phyloP scores from a whole-genome alignment of 2,113 vertebrate species.

The Chaetura pelagica region DNA sequence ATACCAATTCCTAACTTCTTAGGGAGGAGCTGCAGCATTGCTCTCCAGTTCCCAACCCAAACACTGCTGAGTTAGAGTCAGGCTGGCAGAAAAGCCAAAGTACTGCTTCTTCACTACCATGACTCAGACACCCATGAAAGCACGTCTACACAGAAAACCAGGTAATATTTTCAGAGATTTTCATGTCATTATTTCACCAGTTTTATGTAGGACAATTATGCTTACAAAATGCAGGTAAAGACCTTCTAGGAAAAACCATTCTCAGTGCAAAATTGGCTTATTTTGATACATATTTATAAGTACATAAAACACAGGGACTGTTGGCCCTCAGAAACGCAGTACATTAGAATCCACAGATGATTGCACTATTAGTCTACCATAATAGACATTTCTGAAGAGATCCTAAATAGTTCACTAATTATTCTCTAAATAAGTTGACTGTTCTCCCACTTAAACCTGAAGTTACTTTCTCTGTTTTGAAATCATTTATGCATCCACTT shows the following conservation, averaged over 20 bases:
- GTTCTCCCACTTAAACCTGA: not conserved
- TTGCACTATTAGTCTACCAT: not conserved
- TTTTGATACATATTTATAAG: not conserved
- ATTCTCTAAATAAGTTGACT: not conserved
- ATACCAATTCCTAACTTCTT: not conserved
- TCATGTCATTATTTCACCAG: not conserved
- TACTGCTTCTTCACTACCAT: not conserved
- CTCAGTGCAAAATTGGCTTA: not conserved
- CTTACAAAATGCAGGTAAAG: not conserved
- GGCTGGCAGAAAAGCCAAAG: not conserved
- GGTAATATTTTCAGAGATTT: not conserved
- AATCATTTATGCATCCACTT: not conserved
- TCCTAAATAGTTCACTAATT: not conserved
- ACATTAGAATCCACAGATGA: not conserved
- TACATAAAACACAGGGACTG: not conserved
- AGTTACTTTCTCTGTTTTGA: not conserved
- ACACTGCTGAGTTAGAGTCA: not conserved
- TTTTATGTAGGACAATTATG: not conserved
- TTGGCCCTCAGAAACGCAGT: not conserved
- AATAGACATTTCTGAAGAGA: not conserved
- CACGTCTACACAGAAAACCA: not conserved
- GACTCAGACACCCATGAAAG: not conserved
- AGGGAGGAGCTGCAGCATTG: not conserved
- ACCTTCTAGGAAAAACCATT: not conserved
- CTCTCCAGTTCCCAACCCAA: not conserved